phyloP scores from a whole-genome alignment of 2,113 vertebrate species.

The Serilophus lunatus region DNA sequence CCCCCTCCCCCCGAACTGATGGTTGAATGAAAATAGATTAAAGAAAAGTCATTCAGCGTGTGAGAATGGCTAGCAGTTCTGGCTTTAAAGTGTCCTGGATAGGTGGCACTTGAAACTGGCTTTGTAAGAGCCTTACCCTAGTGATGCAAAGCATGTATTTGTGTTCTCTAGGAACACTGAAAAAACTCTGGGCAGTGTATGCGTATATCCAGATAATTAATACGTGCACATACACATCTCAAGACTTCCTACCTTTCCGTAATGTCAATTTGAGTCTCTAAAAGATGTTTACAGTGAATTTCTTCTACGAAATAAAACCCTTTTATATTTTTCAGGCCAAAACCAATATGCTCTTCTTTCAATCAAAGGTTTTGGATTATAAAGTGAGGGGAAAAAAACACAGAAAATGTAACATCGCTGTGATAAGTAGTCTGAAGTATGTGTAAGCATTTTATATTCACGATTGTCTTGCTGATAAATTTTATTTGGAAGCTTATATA shows the following conservation, averaged over 20 bases:
- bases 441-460: background rate
- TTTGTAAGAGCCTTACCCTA: background rate
- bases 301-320: background rate
- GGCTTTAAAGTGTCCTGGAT: background rate
- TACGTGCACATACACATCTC: rapidly evolving
- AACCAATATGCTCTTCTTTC: background rate
- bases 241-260: background rate
- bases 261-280: background rate
- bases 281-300: background rate
- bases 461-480: background rate
- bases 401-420: background rate
- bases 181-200: background rate
- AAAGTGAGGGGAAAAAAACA: background rate
- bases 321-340: background rate
- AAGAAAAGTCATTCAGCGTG: background rate
- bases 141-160: background rate
- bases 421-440: background rate
- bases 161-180: background rate
- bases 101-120: background rate
- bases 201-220: background rate
- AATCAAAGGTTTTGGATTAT: background rate
- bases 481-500: background rate
- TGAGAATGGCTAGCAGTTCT: background rate
- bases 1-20: background rate
- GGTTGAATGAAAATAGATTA: background rate